Evolutionary conservation across 64 coral and sea anemone species (phyloP).

Genomic region (Montipora capricornis): DNA sequence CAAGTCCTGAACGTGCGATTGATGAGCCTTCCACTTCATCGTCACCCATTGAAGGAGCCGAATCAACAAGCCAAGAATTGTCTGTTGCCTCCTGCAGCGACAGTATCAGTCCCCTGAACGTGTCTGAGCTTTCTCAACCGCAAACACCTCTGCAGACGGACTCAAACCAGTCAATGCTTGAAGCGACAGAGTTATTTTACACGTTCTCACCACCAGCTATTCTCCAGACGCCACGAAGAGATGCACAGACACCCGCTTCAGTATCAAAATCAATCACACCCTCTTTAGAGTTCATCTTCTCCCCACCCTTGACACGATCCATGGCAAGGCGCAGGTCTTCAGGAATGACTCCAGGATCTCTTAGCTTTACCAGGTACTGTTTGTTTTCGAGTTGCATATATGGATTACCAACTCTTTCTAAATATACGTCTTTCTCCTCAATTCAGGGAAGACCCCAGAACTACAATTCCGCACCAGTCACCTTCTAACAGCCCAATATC

Average conservation of each 20-base stretch:
- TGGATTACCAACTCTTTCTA: not conserved
- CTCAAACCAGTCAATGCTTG: not conserved
- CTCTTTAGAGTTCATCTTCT: slow-evolving; percentile 79
- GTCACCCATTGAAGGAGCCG: not conserved
- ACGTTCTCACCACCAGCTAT: slow-evolving; percentile 83
- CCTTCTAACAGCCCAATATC: slow-evolving; percentile 96
- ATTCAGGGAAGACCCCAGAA: slow-evolving; percentile 11
- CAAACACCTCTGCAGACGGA: not conserved
- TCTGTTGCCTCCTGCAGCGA: not conserved
- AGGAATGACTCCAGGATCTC: slow-evolving; percentile 60
- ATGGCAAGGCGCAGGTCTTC: slow-evolving; percentile 80
- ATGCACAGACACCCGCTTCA: not conserved
- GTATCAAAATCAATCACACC: slow-evolving; percentile 37
- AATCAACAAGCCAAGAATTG: not conserved
- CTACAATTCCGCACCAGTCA: slow-evolving; percentile 87
- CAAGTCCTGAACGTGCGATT: not conserved
- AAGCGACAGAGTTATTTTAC: slow-evolving; percentile 37
- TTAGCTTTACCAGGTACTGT: slow-evolving; percentile 1
- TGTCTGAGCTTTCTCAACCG: not conserved
- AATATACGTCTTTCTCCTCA: slow-evolving; percentile 34
- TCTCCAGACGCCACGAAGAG: slow-evolving; percentile 48
- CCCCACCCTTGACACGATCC: slow-evolving; percentile 86
- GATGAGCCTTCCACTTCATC: not conserved
- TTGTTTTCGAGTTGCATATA: not conserved
- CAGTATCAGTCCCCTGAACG: not conserved